These are phyloP conservation scores for Calliopum simillimum DNA, from an alignment of 2,888 invertebrate species.

Conservation along the genomic window DNA sequence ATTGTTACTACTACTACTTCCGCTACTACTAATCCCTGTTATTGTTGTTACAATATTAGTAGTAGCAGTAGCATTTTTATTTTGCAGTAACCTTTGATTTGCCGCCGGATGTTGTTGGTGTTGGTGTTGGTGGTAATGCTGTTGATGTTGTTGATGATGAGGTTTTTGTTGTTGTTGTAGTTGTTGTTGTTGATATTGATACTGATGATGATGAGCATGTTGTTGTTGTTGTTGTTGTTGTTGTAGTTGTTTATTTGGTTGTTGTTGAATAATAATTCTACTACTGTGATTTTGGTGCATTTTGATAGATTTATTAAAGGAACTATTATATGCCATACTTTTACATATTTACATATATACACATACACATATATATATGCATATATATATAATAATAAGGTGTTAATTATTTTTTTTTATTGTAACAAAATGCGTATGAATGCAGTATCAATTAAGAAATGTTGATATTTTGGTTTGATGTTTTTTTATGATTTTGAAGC, in stretches of 20 bases:
- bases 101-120: conserved; percentile 5
- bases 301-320: conserved; percentile 20
- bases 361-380: conserved; percentile 10
- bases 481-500: not conserved
- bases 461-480: too few species aligned
- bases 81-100: conserved; percentile 32
- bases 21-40: conserved; percentile 37
- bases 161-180: conserved; percentile 38
- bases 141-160: conserved; percentile 28
- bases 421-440: too few species aligned
- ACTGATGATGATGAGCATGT: conserved; percentile 30
- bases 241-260: conserved; percentile 29
- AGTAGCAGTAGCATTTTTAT: conserved; percentile 28
- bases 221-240: conserved; percentile 37
- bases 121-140: conserved; percentile 8
- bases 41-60: conserved; percentile 31
- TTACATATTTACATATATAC: conserved; percentile 30
- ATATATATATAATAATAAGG: conserved; percentile 27
- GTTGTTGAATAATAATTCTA: conserved; percentile 45
- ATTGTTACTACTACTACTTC: conserved; percentile 38
- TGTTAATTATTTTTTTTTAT: not conserved
- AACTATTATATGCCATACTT: conserved; percentile 8
- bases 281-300: conserved; percentile 38
- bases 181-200: conserved; percentile 42
- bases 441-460: too few species aligned